Conservation (phyloP, 2,113 vertebrate genomes). For the Macaca nemestrina region DNA sequence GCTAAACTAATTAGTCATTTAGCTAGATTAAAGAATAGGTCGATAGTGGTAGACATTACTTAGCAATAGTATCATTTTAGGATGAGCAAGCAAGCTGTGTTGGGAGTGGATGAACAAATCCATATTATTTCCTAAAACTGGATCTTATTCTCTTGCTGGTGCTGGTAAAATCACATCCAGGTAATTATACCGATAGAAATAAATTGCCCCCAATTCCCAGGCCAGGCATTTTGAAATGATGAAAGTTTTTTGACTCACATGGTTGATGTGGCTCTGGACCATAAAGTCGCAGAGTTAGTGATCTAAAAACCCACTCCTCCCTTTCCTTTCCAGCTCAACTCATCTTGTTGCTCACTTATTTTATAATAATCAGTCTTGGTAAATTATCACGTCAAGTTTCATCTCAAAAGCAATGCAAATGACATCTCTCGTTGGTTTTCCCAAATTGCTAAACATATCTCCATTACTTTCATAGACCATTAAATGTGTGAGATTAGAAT, state of each 20-base stretch:
- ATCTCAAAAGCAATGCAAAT: constrained; percentile 71
- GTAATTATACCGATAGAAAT: constrained; percentile 58
- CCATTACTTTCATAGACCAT: constrained; percentile 47
- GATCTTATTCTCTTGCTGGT: constrained; percentile 55
- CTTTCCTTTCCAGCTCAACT: constrained; percentile 80
- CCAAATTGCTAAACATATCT: neutral
- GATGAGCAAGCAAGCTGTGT: constrained; percentile 85
- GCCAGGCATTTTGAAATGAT: constrained; percentile 46
- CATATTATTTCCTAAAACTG: constrained; percentile 64
- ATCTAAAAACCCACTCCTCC: constrained; percentile 46
- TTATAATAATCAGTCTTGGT: constrained; percentile 63
- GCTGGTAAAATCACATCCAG: constrained; percentile 67
- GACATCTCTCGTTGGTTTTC: constrained; percentile 38
- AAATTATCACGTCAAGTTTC: constrained; percentile 74
- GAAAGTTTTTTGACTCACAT: neutral
- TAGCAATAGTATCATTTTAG: constrained; percentile 70
- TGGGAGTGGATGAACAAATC: constrained; percentile 74
- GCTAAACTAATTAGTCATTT: constrained; percentile 78
- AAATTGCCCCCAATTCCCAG: constrained; percentile 37
- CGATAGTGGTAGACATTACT: constrained; percentile 79
- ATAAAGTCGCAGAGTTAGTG: constrained; percentile 48
- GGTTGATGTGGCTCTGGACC: constrained; percentile 51
- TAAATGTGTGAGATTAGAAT: constrained; percentile 38
- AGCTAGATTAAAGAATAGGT: constrained; percentile 66
- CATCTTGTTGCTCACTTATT: constrained; percentile 84